These are phyloP conservation scores for Petaurus breviceps DNA, from an alignment of 2,113 vertebrate genomes.

Conservation along the genomic window DNA sequence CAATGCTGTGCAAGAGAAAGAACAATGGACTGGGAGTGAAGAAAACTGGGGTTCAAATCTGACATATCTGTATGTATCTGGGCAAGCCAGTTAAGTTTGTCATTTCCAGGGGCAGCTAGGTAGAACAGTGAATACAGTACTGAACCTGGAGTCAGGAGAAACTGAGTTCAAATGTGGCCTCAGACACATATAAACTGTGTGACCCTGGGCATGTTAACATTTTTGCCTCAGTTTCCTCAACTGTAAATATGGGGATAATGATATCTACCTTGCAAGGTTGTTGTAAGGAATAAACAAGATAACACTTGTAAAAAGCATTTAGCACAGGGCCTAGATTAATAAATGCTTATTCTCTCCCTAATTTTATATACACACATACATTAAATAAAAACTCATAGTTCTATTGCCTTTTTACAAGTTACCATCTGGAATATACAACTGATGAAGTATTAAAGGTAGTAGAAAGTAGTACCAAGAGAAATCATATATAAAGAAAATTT, in stretches of 20 bases:
- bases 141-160: no score
- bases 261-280: neutral
- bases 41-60: neutral
- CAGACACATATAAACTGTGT: no score
- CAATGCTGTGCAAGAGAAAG: neutral
- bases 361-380: neutral
- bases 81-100: no score
- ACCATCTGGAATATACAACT: neutral
- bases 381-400: neutral
- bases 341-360: neutral
- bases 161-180: no score
- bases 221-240: neutral
- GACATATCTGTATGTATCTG: neutral
- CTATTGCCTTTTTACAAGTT: neutral
- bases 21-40: neutral
- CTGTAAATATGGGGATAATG: neutral
- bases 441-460: neutral
- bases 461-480: neutral
- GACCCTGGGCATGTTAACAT: no score
- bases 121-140: no score
- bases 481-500: neutral
- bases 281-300: neutral
- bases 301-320: neutral
- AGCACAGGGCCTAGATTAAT: neutral
- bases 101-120: no score